Evolutionary conservation across 2,113 vertebrate species (phyloP).

Genomic region (Stomatorhinus ivindoensis): DNA sequence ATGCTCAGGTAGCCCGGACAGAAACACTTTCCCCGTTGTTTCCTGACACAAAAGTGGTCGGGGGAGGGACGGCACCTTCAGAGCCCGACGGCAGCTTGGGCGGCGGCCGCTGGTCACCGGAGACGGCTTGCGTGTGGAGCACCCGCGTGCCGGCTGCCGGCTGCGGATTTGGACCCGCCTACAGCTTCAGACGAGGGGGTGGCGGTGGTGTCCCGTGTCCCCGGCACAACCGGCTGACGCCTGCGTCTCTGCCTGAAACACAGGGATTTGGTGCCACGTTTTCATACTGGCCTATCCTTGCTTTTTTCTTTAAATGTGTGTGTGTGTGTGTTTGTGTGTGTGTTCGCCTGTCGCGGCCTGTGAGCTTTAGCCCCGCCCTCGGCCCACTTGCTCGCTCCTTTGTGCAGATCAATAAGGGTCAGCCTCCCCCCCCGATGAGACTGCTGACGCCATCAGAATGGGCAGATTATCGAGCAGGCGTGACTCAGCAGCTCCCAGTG

Average conservation of each 20-base stretch:
- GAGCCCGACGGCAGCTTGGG: not conserved
- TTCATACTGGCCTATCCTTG: not conserved
- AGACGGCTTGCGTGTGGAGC: not conserved
- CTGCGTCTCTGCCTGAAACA: not conserved
- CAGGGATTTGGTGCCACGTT: not conserved
- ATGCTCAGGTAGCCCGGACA: not conserved
- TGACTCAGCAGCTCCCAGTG: slow-evolving; percentile 59
- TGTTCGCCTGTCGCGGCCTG: not conserved
- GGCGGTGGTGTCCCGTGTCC: not conserved
- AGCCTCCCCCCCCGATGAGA: not conserved
- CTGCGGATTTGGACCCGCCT: not conserved
- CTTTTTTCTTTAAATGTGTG: not conserved
- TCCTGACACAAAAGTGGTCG: not conserved
- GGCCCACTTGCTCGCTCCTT: not conserved
- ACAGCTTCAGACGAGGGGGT: no score
- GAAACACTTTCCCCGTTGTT: not conserved
- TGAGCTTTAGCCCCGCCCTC: not conserved
- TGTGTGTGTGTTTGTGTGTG: not conserved
- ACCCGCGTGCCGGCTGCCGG: not conserved
- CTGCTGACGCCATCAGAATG: slow-evolving; percentile 37
- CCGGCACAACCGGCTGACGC: not conserved
- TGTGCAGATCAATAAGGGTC: slow-evolving; percentile 30
- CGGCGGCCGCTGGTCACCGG: not conserved
- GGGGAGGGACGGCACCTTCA: not conserved
- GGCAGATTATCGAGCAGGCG: slow-evolving; percentile 56